Evolutionary conservation across 2,113 vertebrate species (phyloP), one percentile per base, ranked within the genome.

Genomic region (Odobenus rosmarus): DNA sequence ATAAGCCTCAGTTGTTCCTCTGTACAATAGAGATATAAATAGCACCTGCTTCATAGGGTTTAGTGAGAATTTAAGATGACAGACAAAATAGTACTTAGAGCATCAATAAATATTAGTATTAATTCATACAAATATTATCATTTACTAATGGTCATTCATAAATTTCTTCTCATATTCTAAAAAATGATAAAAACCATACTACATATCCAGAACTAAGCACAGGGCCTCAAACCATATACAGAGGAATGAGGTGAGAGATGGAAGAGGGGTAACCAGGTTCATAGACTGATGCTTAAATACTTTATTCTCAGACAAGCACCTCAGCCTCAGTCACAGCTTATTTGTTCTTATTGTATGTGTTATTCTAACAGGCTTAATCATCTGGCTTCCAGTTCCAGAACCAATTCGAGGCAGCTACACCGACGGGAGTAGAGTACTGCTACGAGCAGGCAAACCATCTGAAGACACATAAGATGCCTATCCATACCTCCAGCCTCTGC

Each of bases 351-450:
- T 4, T 74, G 64, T 67, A 13, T 11, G 42, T 57, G 51, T 64
- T 90, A 82, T 88, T 95, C 88, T 94, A 93, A 92, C 57, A 85
- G 82, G 84, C 39, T 71, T 76, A 94, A 94, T 95, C 85, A 95
- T 88, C 81, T 95, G 76, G 88, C 76, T 93, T 90, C 71, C 88
- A 82, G 77, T 53, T 97, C 88, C 90, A 97, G 90, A 77, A 97
- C 72, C 74, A 86, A 89, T 74, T 96, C 79, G 72, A 79, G n/a
- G 69, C 71, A 74, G 74, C 33, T 94, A 86, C 93, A 55, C 14
- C 55, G 84, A 97, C 53, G 57, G 84, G 51, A 90, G 33, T 23
- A 87, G 28, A 87, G 39, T 82, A 87, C 3, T 31, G 39, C 85
- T 81, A 24, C 36, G 53, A 83, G 53, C 18, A 92, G 39, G 88